These are phyloP conservation scores for Mormyrus iriodes DNA, from an alignment of 2,113 vertebrate genomes.

Conservation along the genomic window DNA sequence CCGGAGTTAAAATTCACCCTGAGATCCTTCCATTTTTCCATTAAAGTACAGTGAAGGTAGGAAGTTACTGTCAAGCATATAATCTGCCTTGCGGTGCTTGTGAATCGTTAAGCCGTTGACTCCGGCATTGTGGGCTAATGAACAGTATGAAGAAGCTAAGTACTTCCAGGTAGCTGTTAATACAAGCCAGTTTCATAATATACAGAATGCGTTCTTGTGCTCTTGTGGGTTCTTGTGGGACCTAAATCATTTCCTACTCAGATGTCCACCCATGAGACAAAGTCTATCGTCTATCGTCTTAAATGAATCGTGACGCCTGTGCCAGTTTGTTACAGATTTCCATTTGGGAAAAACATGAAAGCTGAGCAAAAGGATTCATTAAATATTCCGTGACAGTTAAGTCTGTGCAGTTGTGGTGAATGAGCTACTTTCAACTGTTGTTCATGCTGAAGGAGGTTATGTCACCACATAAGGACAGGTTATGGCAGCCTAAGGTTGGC, in stretches of 20 bases:
- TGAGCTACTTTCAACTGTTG: neutral
- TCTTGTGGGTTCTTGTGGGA: neutral
- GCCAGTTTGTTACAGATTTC: neutral
- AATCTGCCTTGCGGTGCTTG: neutral
- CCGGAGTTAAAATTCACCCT: neutral
- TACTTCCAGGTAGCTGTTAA: neutral
- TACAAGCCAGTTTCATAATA: neutral
- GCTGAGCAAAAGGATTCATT: neutral
- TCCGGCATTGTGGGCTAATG: neutral
- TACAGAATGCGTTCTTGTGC: neutral
- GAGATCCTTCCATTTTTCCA: neutral
- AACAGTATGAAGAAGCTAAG: neutral
- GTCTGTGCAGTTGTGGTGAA: neutral
- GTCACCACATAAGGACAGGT: neutral
- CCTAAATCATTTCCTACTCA: neutral
- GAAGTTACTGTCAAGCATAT: constrained; percentile 1
- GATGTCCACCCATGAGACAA: neutral
- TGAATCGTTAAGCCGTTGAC: neutral
- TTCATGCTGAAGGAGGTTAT: neutral
- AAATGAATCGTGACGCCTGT: neutral
- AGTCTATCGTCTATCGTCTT: neutral
- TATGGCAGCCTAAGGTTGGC: neutral
- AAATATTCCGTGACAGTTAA: neutral
- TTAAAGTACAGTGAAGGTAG: neutral
- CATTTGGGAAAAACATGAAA: neutral